Conservation (phyloP, 2,888 invertebrate species). For the Ichneumon xanthorius region DNA sequence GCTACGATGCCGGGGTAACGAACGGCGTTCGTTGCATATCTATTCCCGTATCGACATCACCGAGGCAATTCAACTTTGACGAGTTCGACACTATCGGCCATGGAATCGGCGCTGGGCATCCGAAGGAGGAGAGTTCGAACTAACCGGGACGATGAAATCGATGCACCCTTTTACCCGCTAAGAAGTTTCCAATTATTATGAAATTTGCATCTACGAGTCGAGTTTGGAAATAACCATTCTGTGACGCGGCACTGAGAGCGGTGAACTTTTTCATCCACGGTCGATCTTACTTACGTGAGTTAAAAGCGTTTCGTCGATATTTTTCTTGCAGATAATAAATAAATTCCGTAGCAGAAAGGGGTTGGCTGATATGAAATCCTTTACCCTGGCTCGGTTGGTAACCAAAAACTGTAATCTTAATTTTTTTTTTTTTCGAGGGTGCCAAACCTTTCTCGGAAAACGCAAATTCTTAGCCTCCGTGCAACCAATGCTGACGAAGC, state of each 20-base stretch:
- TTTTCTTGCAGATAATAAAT: neutral
- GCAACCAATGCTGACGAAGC: too few species aligned
- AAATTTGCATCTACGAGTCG: too few species aligned
- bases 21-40: conserved; percentile 37
- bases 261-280: neutral
- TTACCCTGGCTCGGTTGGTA: too few species aligned
- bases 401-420: too few species aligned
- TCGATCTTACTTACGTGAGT: neutral
- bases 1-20: conserved; percentile 2
- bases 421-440: too few species aligned
- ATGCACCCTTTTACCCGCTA: neutral
- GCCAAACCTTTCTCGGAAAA: too few species aligned
- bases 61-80: conserved; percentile 52
- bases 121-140: neutral
- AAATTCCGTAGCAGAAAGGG: too few species aligned
- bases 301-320: neutral
- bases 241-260: neutral
- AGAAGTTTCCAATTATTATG: too few species aligned
- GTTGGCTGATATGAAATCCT: too few species aligned
- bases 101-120: conserved; percentile 1
- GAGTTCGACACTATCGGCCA: conserved; percentile 45
- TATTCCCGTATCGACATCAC: conserved; percentile 20
- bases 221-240: too few species aligned
- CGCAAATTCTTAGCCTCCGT: too few species aligned
- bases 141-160: neutral